Evolutionary conservation across 2,113 vertebrate species (phyloP).

Genomic region (Hippocampus guttulatus): DNA sequence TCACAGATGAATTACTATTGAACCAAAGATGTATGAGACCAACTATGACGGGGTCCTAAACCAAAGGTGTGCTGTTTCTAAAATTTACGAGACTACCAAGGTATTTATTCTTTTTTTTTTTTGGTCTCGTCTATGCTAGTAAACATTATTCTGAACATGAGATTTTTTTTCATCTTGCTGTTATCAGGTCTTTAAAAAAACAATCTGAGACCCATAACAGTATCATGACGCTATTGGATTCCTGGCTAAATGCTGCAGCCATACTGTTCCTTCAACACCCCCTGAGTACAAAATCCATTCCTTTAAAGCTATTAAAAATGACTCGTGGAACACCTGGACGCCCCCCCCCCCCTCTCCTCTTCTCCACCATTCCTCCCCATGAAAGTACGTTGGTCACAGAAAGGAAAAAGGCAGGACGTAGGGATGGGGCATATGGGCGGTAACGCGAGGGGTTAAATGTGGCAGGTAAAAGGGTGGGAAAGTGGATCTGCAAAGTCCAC

Average conservation of each 20-base stretch:
- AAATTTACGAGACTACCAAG: neutral
- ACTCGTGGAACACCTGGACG: constrained; percentile 54
- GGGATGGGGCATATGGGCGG: constrained; percentile 26
- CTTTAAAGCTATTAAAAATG: constrained; percentile 56
- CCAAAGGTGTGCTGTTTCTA: neutral
- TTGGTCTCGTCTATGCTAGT: neutral
- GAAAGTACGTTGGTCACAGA: constrained; percentile 29
- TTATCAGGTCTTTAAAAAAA: constrained; percentile 46
- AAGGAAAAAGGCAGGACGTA: constrained; percentile 39
- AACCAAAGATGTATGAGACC: neutral
- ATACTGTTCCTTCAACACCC: constrained; percentile 26
- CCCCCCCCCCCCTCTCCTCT: constrained; percentile 2
- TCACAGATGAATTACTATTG: neutral
- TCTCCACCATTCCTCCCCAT: constrained; percentile 33
- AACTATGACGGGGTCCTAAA: neutral
- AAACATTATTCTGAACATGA: neutral
- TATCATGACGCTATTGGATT: constrained; percentile 50
- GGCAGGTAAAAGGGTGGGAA: constrained; percentile 67
- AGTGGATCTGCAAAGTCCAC: constrained; percentile 62
- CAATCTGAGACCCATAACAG: constrained; percentile 48
- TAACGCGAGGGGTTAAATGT: constrained; percentile 33
- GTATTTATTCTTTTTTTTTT: neutral
- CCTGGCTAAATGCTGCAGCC: constrained; percentile 59
- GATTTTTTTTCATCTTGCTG: constrained; percentile 3
- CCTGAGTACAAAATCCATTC: constrained; percentile 45